Evolutionary conservation across 2,888 invertebrate species (phyloP), one percentile per base, ranked within the genome.

Genomic region (Pandemis corylana): DNA sequence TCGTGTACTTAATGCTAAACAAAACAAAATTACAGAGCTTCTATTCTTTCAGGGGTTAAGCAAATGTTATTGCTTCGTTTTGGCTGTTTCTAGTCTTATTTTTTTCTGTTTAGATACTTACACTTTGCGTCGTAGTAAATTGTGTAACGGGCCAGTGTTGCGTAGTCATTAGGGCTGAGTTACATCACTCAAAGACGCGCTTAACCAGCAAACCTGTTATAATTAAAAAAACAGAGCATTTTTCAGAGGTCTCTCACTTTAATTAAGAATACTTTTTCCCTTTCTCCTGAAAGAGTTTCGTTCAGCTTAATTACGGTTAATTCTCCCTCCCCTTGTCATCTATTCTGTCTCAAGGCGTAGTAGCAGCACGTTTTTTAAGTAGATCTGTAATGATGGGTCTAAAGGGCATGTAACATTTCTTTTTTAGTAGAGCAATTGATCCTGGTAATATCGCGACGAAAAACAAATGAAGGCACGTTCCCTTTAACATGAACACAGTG

Each of bases 251-350:
- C 84, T 84, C 82, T 83, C 84, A 81, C 84, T 87, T 91, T 91
- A 91, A 92, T 92, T 90, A 90, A 89, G 89, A 87, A 87, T 86
- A 85, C 83, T 89, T 89, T 88, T 87, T 83, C 82, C 82, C 82
- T 85, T 86, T 82, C 83, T 82, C 79, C 81, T 82, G 82, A 87
- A 88, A 84, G 87, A 90, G 88, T 90, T 89, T 85, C 86, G 82
- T 86, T 86, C 81, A 80, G 84, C 88, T 88, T 91, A 90, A 91
- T 91, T 88, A 90, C 85, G 84, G 89, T 88, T 86, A 87, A 89
- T 89, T 88, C 83, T 82, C 80, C 71, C 78, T 82, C 83, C 82
- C 82, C 85, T 81, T 83, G 85, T 88, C 87, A 86, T 89, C 84
- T 85, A 84, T 85, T 89, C 86, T 84, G 84, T 86, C 83, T 84